phyloP scores from a whole-genome alignment of 2,888 invertebrate genomes.

The Eurytoma adleriae region DNA sequence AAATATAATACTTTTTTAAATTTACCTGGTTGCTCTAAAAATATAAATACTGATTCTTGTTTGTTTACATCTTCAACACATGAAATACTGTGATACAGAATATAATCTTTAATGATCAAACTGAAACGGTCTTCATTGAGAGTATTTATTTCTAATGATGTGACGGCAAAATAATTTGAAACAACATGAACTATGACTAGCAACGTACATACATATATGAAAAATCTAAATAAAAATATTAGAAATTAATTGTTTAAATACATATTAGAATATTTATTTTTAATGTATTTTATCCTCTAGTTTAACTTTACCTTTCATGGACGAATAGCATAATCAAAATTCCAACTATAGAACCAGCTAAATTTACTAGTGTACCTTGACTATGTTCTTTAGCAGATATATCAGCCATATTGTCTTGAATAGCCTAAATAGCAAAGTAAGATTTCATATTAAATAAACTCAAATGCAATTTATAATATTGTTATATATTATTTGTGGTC shows the following conservation, averaged over 20 bases:
- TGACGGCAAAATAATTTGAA: slow-evolving; percentile 93
- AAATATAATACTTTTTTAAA: slow-evolving; percentile 15
- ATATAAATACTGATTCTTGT: slow-evolving; percentile 82
- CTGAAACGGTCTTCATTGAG: slow-evolving; percentile 89
- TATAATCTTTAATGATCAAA: slow-evolving; percentile 83
- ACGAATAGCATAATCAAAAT: slow-evolving; percentile 85
- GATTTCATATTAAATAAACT: background rate
- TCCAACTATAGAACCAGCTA: slow-evolving; percentile 89
- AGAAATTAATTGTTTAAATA: slow-evolving; percentile 44
- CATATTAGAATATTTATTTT: slow-evolving; percentile 29
- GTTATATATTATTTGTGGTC: too few species aligned
- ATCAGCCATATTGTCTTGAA: slow-evolving; percentile 94
- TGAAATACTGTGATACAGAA: slow-evolving; percentile 80
- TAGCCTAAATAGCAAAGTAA: slow-evolving; percentile 77
- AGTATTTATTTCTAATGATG: slow-evolving; percentile 86
- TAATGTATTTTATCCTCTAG: background rate
- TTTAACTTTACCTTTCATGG: slow-evolving; percentile 77
- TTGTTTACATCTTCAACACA: slow-evolving; percentile 83
- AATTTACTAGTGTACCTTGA: slow-evolving; percentile 97
- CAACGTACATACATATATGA: slow-evolving; percentile 84
- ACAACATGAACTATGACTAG: slow-evolving; percentile 89
- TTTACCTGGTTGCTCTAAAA: slow-evolving; percentile 77
- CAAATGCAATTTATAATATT: background rate
- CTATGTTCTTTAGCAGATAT: slow-evolving; percentile 96
- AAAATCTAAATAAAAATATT: slow-evolving; percentile 78